A percentile compares a stretch with the other conserved stretches of the same genome.
Conservation (phyloP, 2,113 vertebrate species). For the Trogon melanurus region DNA sequence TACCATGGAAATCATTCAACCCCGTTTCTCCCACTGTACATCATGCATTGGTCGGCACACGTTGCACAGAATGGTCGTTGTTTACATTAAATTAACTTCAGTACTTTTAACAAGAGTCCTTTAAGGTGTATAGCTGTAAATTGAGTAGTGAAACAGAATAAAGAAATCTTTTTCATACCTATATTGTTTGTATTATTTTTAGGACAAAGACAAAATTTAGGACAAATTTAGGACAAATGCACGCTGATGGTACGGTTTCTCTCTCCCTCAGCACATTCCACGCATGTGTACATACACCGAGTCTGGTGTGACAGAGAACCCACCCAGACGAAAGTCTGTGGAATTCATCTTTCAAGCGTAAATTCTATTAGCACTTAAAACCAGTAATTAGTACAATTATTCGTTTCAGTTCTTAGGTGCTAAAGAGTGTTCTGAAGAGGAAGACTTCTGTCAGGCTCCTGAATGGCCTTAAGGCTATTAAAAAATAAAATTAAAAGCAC, state of each 20-base stretch:
- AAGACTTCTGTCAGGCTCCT: not conserved
- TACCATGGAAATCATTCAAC: not conserved
- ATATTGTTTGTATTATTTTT: not conserved
- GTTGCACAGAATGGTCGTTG: conserved; percentile 12
- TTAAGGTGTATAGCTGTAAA: not conserved
- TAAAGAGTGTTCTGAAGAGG: not conserved
- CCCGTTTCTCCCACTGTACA: not conserved
- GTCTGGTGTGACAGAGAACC: not conserved
- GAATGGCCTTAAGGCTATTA: not conserved
- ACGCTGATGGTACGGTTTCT: not conserved
- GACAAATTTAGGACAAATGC: no score
- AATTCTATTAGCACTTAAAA: not conserved
- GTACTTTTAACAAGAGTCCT: not conserved
- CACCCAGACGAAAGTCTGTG: no score
- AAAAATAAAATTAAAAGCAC: not conserved
- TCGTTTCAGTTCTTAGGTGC: not conserved
- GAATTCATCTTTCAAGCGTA: not conserved
- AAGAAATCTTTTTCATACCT: not conserved
- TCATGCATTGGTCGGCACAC: not conserved
- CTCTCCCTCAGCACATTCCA: not conserved
- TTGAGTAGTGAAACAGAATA: conserved; percentile 14
- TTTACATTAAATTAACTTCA: conserved; percentile 51
- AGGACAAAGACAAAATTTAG: no score
- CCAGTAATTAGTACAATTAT: not conserved
- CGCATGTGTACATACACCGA: rapidly evolving